These are phyloP conservation scores for Ips nitidus DNA, from an alignment of 1,140 invertebrate species.

Conservation along the genomic window DNA sequence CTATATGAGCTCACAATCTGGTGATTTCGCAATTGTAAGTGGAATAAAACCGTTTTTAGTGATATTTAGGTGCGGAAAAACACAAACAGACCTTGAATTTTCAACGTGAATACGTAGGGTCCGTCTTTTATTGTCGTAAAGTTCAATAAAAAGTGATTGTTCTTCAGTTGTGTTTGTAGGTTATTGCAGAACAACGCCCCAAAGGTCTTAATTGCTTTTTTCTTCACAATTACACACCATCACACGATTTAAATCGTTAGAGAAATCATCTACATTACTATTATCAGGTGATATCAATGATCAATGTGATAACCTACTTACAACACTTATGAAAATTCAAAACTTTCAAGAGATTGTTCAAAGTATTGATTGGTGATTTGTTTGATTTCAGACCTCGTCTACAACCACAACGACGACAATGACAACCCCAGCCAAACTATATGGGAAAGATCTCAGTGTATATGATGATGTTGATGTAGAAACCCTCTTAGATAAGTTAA, in stretches of 20 bases:
- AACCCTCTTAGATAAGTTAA: slow-evolving; percentile 89
- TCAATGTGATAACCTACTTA: no score
- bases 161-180: slow-evolving; percentile 32
- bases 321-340: no score
- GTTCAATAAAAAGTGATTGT: slow-evolving; percentile 29
- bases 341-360: not conserved
- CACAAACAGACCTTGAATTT: no score
- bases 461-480: slow-evolving; percentile 98
- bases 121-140: slow-evolving; percentile 22
- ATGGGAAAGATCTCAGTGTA: slow-evolving; percentile 88
- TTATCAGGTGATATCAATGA: no score
- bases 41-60: no score
- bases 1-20: no score
- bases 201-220: slow-evolving; percentile 7
- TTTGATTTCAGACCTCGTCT: slow-evolving; percentile 74
- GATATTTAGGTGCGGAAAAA: no score
- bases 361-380: not conserved
- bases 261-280: no score
- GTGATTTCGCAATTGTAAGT: no score
- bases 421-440: slow-evolving; percentile 85
- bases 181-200: slow-evolving; percentile 38
- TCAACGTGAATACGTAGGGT: no score
- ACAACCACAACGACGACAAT: slow-evolving; percentile 84
- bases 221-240: not conserved
- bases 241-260: no score